These are phyloP conservation scores for Ibidorhyncha struthersii DNA, from an alignment of 2,113 vertebrate genomes.

Conservation along the genomic window DNA sequence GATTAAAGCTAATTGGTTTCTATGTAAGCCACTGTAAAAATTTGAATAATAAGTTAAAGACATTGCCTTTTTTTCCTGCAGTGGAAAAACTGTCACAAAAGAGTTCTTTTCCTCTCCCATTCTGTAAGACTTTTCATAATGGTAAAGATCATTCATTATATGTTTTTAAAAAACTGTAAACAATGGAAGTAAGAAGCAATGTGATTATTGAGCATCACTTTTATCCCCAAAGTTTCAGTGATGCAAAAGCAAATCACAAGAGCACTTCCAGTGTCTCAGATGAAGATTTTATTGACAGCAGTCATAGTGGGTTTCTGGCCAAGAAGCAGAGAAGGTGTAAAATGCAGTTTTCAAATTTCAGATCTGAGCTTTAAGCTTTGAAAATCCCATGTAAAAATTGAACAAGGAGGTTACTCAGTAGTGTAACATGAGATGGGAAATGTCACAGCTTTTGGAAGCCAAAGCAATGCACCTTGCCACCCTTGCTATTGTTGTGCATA, in stretches of 20 bases:
- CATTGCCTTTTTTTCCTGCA: neutral
- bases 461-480: constrained; percentile 2
- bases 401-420: constrained; percentile 42
- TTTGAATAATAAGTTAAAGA: neutral
- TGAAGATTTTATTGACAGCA: neutral
- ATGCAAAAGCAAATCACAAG: neutral
- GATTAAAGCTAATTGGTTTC: constrained; percentile 23
- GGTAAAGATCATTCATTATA: neutral
- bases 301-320: constrained; percentile 23
- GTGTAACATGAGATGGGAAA: constrained; percentile 15
- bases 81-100: neutral
- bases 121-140: neutral
- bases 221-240: neutral
- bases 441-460: constrained; percentile 39
- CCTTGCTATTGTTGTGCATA: neutral
- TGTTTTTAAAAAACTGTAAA: neutral
- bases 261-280: neutral
- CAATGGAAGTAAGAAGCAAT: neutral
- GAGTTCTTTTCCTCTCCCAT: neutral
- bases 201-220: neutral
- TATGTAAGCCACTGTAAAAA: neutral
- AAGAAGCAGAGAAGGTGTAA: constrained; percentile 36
- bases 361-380: constrained; percentile 36
- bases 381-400: neutral
- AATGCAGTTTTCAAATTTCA: constrained; percentile 57